Evolutionary conservation across 2,797 vertebrate species (phyloP).

Genomic region (Myiotriccus ornatus): DNA sequence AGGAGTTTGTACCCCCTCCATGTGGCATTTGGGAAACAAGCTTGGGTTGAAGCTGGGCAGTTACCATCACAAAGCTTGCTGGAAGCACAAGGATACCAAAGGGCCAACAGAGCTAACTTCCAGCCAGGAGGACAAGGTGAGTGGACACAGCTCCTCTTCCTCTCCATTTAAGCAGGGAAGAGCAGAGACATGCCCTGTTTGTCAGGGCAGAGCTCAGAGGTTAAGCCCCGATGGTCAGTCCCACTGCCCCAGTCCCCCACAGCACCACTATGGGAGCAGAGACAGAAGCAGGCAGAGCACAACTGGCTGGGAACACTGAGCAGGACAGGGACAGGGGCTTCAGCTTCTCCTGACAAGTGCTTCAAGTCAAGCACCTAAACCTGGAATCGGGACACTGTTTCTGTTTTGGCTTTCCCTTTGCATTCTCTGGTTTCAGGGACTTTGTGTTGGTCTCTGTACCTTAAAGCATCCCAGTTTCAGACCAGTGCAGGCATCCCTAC

Average conservation of each 20-base stretch:
- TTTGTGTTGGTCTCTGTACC: neutral
- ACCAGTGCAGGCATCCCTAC: neutral
- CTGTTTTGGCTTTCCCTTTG: neutral
- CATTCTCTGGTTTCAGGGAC: neutral
- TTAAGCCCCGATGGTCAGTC: neutral
- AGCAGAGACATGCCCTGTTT: neutral
- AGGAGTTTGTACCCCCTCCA: neutral
- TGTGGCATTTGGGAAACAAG: neutral
- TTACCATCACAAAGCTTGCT: neutral
- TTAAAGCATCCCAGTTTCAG: neutral
- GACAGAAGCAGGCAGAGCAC: neutral
- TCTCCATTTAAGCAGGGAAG: neutral
- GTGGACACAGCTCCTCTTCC: neutral
- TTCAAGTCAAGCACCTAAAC: neutral
- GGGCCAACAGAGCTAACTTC: neutral
- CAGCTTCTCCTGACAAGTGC: neutral
- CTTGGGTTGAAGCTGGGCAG: neutral
- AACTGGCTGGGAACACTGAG: neutral
- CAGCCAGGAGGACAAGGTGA: neutral
- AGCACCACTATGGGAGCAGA: neutral
- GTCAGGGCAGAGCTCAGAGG: neutral
- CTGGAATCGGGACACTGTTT: neutral
- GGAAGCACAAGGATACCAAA: neutral
- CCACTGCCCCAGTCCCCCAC: neutral
- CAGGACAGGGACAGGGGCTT: neutral